These are phyloP conservation scores for Eueides isabella DNA, from an alignment of 1,140 invertebrate species.

Conservation along the genomic window DNA sequence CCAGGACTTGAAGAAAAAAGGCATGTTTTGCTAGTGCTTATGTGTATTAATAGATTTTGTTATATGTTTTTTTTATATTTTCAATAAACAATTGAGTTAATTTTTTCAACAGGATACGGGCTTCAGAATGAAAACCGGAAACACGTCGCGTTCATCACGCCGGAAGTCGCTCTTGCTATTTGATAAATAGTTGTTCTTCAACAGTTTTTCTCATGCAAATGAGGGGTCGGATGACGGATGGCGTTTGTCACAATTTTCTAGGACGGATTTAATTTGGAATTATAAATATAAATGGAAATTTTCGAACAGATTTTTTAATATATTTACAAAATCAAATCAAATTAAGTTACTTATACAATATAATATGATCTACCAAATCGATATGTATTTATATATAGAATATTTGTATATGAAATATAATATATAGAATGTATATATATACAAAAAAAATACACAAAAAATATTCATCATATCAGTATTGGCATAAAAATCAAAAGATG, in stretches of 20 bases:
- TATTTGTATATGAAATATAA: too few species aligned
- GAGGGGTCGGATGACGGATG: conserved; percentile 74
- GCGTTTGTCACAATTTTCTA: conserved; percentile 76
- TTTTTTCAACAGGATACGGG: not conserved
- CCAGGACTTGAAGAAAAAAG: too few species aligned
- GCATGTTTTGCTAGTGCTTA: too few species aligned
- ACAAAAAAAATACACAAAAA: too few species aligned
- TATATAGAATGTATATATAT: too few species aligned
- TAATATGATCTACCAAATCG: too few species aligned
- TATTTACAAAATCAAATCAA: not conserved
- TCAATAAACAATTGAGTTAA: conserved; percentile 6
- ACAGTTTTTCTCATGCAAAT: conserved; percentile 81
- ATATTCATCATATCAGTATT: too few species aligned
- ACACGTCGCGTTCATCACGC: conserved; percentile 64
- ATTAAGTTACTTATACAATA: too few species aligned
- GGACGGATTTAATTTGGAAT: conserved; percentile 75
- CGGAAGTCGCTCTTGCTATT: conserved; percentile 76
- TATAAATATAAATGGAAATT: conserved; percentile 24
- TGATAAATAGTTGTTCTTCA: conserved; percentile 81
- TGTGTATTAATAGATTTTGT: too few species aligned
- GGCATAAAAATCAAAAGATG: too few species aligned
- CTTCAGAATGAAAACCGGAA: conserved; percentile 48
- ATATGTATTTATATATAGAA: too few species aligned
- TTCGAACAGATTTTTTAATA: not conserved
- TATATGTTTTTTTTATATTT: not conserved